Base-by-base conservation (phyloP, 2,797 vertebrate genomes). In the Menidia menidia region DNA sequence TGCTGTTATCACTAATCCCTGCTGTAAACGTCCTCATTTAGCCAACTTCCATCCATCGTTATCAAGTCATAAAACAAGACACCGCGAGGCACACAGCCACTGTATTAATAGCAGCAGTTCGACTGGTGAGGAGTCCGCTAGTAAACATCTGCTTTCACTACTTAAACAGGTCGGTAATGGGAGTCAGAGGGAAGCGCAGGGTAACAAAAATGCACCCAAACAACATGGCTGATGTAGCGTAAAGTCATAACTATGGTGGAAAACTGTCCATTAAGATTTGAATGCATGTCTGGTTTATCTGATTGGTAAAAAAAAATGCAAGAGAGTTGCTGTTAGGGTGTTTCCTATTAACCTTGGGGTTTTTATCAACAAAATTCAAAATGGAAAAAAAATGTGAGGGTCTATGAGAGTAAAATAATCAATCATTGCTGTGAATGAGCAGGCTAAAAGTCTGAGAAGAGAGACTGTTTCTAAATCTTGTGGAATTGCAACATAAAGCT, bases 21-120 rank as follows among this genome's bases (percentile, higher is more conserved):
- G 78, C 75, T 69, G 80, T 84, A 89, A 87, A 88, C 14, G 31
- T 85, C 66, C 73, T 79, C 77, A 76, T 88, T 85, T 76, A 85
- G 78, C 69, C 68, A 78, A 74, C 81, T 78, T 82, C 58, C 81
- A 83, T 83, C 80, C 80, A 75, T 54, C 18, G 33, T 87, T 89
- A 85, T 83, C 73, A 63, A 83, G 78, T 85, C 83, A 75, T 87
- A 83, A 88, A 92, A 86, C 76, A 72, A 82, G 74, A 71, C 64
- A 30, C 60, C 33, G 60, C 33, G 50, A 33, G 7, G 16, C 60
- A 25, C 25, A 25, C 25, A 30, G 39, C 57, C 64, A 15, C 42
- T 30, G 32, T 71, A 80, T 84, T 80, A 79, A 86, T 59, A 80
- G 78, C 64, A 82, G 66, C 50, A 13, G 55, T 78, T 77, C 45